phyloP scores from a whole-genome alignment of 2,888 invertebrate species.

The Arrhopalites spinosus region DNA sequence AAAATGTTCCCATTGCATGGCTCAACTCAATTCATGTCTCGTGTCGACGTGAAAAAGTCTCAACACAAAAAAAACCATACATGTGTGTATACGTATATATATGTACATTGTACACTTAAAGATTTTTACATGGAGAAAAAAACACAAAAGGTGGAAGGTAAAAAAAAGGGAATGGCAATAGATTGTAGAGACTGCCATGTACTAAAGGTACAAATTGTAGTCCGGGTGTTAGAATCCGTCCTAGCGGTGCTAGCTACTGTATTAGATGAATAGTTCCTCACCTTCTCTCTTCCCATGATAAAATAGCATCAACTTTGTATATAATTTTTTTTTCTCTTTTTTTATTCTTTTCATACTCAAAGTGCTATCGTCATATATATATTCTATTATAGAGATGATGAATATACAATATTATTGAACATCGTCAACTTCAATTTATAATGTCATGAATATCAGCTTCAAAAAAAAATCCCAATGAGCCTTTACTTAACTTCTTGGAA shows the following conservation, averaged over 20 bases:
- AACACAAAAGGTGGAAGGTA: no score
- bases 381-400: background rate
- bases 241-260: no score
- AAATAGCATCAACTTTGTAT: background rate
- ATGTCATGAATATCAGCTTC: no score
- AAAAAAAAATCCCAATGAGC: no score
- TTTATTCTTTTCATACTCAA: background rate
- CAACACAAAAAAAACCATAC: conserved; percentile 5
- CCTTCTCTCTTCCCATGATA: conserved; percentile 1
- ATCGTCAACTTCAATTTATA: no score
- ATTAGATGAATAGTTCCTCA: background rate
- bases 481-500: no score
- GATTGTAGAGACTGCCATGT: no score
- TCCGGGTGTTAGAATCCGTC: background rate
- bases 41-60: conserved; percentile 1
- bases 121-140: no score
- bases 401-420: background rate
- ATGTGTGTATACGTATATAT: background rate
- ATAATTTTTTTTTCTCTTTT: background rate
- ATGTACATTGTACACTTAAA: background rate
- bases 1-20: conserved; percentile 37
- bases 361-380: background rate
- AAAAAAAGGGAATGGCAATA: no score
- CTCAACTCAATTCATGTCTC: conserved; percentile 29
- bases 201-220: background rate